A percentile compares a stretch with the other conserved stretches of the same genome.
Evolutionary conservation across 2,888 invertebrate genomes (phyloP).

Genomic region (Pyrgus malvae): DNA sequence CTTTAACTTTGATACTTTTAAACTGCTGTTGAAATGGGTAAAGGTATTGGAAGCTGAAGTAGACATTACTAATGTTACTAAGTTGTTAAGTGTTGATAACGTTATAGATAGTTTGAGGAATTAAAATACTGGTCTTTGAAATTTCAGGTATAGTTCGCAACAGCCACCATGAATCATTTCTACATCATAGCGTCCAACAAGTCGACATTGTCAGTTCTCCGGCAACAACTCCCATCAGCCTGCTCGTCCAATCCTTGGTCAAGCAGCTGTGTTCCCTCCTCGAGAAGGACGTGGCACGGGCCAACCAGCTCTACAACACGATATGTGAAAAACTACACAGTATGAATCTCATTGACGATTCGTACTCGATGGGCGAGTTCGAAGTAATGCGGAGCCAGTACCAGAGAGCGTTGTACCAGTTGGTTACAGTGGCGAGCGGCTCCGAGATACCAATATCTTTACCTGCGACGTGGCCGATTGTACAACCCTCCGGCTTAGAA

Average conservation of each 20-base stretch:
- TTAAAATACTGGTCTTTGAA: slow-evolving; percentile 20
- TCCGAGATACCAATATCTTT: slow-evolving; percentile 74
- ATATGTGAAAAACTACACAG: slow-evolving; percentile 86
- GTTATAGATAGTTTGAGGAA: not conserved
- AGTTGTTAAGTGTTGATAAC: not conserved
- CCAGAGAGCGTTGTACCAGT: slow-evolving; percentile 84
- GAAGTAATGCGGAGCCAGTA: slow-evolving; percentile 86
- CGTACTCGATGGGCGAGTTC: slow-evolving; percentile 86
- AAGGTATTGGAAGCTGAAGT: no score
- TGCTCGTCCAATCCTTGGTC: slow-evolving; percentile 86
- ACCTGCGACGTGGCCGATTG: slow-evolving; percentile 77
- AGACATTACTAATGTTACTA: not conserved
- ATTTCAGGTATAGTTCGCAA: slow-evolving; percentile 60
- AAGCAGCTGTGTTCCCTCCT: slow-evolving; percentile 85
- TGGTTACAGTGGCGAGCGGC: slow-evolving; percentile 83
- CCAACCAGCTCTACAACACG: slow-evolving; percentile 83
- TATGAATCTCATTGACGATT: slow-evolving; percentile 86
- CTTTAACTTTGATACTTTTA: no score
- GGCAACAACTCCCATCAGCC: slow-evolving; percentile 83
- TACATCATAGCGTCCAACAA: slow-evolving; percentile 62
- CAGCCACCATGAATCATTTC: slow-evolving; percentile 57
- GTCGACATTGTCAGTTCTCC: slow-evolving; percentile 63
- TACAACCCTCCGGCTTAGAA: slow-evolving; percentile 74
- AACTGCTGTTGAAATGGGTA: no score
- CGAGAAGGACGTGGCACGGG: slow-evolving; percentile 82